Conservation (phyloP, 2,888 invertebrate genomes). For the Incurvaria masculella region DNA sequence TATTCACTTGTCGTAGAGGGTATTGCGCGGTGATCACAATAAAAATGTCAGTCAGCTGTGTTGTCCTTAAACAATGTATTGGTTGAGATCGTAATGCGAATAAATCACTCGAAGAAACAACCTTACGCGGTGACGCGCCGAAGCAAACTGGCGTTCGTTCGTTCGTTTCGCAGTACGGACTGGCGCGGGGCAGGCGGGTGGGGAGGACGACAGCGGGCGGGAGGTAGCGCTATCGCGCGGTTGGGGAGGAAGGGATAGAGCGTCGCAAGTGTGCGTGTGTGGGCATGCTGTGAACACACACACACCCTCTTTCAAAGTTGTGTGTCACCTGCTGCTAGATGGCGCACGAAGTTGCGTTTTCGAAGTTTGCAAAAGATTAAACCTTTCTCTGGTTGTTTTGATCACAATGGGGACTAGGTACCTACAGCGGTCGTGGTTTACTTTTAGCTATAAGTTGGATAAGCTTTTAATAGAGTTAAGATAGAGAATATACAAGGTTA, state of each 20-base stretch:
- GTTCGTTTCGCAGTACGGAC: conserved; percentile 18
- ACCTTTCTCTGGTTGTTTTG: too few species aligned
- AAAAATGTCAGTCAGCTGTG: conserved; percentile 1
- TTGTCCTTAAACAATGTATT: neutral
- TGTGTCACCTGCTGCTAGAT: too few species aligned
- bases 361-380: too few species aligned
- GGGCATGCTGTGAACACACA: too few species aligned
- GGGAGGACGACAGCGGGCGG: conserved; percentile 26
- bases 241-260: neutral
- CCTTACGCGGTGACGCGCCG: conserved; percentile 24
- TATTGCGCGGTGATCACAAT: neutral
- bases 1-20: neutral
- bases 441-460: too few species aligned
- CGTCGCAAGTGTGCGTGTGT: neutral
- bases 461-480: too few species aligned
- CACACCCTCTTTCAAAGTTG: too few species aligned
- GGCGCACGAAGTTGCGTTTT: too few species aligned
- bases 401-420: too few species aligned
- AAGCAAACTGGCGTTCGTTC: conserved; percentile 32
- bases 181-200: conserved; percentile 8
- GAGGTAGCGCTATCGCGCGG: conserved; percentile 6
- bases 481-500: too few species aligned
- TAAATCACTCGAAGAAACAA: conserved; percentile 19
- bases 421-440: too few species aligned
- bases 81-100: conserved; percentile 17